phyloP scores from a whole-genome alignment of 1,140 invertebrate species.

The Zaprionus africanus region DNA sequence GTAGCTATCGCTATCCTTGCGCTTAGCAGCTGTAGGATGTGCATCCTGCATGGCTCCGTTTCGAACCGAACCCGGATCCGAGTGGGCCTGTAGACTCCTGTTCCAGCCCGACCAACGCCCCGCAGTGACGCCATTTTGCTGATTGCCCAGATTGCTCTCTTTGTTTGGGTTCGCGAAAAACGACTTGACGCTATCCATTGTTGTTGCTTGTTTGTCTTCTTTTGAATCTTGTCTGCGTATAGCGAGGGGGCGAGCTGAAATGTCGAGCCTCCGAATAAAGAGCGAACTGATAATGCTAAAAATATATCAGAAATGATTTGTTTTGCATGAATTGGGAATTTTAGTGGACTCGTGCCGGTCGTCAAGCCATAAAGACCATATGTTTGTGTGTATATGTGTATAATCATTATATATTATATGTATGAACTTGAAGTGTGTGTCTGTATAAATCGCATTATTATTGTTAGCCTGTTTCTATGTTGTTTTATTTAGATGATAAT shows the following conservation, averaged over 20 bases:
- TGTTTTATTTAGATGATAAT: slow-evolving; percentile 35
- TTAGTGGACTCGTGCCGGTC: slow-evolving; percentile 33
- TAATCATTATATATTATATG: slow-evolving; percentile 19
- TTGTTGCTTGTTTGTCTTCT: slow-evolving; percentile 11
- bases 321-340: slow-evolving; percentile 61
- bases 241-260: slow-evolving; percentile 3
- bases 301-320: slow-evolving; percentile 67
- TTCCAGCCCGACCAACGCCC: slow-evolving; percentile 65
- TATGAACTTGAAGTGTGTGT: slow-evolving; percentile 6
- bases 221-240: slow-evolving; percentile 18
- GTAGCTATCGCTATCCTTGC: slow-evolving; percentile 80
- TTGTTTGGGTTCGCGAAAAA: slow-evolving; percentile 71
- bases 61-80: slow-evolving; percentile 43
- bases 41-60: slow-evolving; percentile 46
- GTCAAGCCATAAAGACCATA: slow-evolving; percentile 37
- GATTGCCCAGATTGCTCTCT: slow-evolving; percentile 60
- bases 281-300: slow-evolving; percentile 77
- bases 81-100: slow-evolving; percentile 38
- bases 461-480: slow-evolving; percentile 39
- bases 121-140: slow-evolving; percentile 45
- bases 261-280: slow-evolving; percentile 72
- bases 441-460: slow-evolving; percentile 12
- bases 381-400: slow-evolving; percentile 15
- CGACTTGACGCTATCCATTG: slow-evolving; percentile 76
- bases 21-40: slow-evolving; percentile 56